Base-by-base conservation (phyloP, 2,888 invertebrate species). In the Ichneumoninae sp. region DNA sequence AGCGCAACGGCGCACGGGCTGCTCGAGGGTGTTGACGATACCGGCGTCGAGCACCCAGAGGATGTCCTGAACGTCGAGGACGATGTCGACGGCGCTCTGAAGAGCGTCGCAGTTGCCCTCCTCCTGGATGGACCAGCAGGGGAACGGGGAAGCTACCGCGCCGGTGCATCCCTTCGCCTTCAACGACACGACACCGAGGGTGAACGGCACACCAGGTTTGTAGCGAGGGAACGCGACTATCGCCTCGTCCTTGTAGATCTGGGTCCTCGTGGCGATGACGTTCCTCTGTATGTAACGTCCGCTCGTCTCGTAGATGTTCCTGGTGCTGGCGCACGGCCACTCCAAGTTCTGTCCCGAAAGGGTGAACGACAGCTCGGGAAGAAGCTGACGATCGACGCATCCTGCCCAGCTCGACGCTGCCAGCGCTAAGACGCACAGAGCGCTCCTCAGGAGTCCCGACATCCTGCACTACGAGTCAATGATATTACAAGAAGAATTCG, bases 11-110 rank as follows among this genome's bases (percentile, higher is more conserved):
- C 96, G 95, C 5, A 95, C 94, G 0, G 97, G 96, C 0, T 94
- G 94, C 82, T 96, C 95, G 79, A 97, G 89, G 0, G 96, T 96
- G 86, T 97, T 96, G 0, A 96, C 95, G 65, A 96, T 95, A 16
- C 97, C 97, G 13, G 95, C 95, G 90, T 97, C 97, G 84, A 97
- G 93, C 0, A 96, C 95, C 97, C 97, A 97, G 8, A 97, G 94
- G 84, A 96, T 95, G 68, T 96, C 96, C 91, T 96, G 95, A 6
- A 91, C 86, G 86, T 96, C 96, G 36, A 95, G 91, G 90, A 95
- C 94, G 74, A 97, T 93, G 90, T 97, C 97, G 0, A 97, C 95
- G 1, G 96, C 96, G 76, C 96, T 96, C 89, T 97, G 96, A 22
- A 97, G 93, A 95, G 96, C 93, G 95, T 96, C 80, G 95, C 96